Percentiles rank a stretch among this genome's conserved stretches.
Evolutionary conservation across 2,888 invertebrate species (phyloP).

Genomic region (Brachycybe producta): DNA sequence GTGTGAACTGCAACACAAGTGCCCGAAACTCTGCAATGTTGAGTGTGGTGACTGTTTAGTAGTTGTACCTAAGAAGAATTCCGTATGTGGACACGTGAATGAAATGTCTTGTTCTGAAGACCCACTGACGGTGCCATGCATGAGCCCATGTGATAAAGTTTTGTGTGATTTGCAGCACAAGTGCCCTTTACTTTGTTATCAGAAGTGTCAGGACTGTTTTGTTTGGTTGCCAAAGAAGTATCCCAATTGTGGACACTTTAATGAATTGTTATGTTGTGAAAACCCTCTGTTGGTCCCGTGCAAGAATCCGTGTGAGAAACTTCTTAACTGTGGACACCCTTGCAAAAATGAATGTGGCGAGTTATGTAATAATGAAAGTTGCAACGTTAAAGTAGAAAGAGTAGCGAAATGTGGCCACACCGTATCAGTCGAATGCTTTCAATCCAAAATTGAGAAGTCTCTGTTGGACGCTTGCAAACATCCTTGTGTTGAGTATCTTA

Average conservation of each 20-base stretch:
- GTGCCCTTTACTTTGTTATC: conserved; percentile 25
- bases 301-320: conserved; percentile 26
- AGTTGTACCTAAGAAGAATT: too few relatives aligned
- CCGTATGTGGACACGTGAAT: too few relatives aligned
- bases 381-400: conserved; percentile 14
- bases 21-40: too few relatives aligned
- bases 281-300: conserved; percentile 21
- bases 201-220: conserved; percentile 28
- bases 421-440: conserved; percentile 10
- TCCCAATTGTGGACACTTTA: conserved; percentile 27
- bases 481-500: conserved; percentile 24
- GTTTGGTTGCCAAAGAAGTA: conserved; percentile 20
- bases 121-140: too few relatives aligned
- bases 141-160: conserved; percentile 24
- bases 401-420: conserved; percentile 21
- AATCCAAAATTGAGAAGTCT: neutral
- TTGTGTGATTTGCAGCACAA: conserved; percentile 22
- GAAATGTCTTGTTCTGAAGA: too few relatives aligned
- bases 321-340: conserved; percentile 28
- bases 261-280: conserved; percentile 22
- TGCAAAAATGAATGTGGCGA: conserved; percentile 18
- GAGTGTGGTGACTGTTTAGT: too few relatives aligned
- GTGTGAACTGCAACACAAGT: too few relatives aligned
- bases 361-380: conserved; percentile 14
- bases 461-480: conserved; percentile 22